These are phyloP conservation scores for Orbicella faveolata DNA, from an alignment of 64 coral and sea anemone genomes.

Conservation along the genomic window DNA sequence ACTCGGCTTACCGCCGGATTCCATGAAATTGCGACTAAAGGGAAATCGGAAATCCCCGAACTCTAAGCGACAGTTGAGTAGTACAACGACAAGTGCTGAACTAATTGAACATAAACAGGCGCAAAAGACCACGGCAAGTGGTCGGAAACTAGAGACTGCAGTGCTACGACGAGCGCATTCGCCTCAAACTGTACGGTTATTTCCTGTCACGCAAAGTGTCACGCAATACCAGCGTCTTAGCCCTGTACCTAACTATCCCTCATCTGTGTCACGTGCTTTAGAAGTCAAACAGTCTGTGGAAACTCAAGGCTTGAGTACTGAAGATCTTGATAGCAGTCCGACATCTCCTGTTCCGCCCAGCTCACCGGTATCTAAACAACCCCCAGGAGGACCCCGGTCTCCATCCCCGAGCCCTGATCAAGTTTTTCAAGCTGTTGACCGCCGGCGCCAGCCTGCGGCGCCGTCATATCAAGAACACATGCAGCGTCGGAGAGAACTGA, in stretches of 20 bases:
- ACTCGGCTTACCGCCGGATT: constrained; percentile 63
- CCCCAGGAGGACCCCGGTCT: constrained; percentile 63
- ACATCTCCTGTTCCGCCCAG: constrained; percentile 36
- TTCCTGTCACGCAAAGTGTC: constrained; percentile 75
- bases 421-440: constrained; percentile 90
- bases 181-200: constrained; percentile 85
- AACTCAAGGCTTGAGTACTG: constrained; percentile 52
- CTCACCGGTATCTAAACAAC: constrained; percentile 35
- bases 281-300: constrained; percentile 57
- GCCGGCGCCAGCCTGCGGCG: constrained; percentile 84
- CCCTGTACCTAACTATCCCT: constrained; percentile 49
- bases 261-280: constrained; percentile 35
- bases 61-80: constrained; percentile 77
- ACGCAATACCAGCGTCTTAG: constrained; percentile 68
- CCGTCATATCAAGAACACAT: constrained; percentile 98
- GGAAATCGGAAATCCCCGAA: constrained; percentile 64
- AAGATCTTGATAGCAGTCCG: constrained; percentile 44
- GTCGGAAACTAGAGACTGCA: constrained; percentile 82
- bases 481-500: constrained; percentile 72
- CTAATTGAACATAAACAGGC: constrained; percentile 91
- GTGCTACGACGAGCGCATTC: constrained; percentile 84
- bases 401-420: constrained; percentile 86
- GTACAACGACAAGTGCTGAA: constrained; percentile 96
- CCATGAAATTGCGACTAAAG: constrained; percentile 74
- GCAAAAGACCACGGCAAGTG: constrained; percentile 77